phyloP scores from a whole-genome alignment of 2,888 invertebrate species.

The Ormia ochracea region DNA sequence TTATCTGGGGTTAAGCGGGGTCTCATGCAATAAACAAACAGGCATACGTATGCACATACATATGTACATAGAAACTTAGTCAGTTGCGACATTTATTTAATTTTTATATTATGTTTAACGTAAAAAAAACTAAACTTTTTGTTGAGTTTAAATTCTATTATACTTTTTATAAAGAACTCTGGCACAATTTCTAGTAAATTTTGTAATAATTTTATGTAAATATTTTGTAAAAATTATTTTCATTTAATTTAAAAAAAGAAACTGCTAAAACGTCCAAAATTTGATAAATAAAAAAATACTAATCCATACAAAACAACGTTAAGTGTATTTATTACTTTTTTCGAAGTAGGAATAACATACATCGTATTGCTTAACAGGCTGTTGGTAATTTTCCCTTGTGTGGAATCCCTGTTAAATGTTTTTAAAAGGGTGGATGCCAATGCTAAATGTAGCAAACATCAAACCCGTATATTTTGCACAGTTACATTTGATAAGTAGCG shows the following conservation, averaged over 20 bases:
- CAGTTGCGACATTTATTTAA: neutral
- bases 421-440: too few relatives aligned
- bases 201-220: constrained; percentile 38
- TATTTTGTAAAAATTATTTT: constrained; percentile 19
- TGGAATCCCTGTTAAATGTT: too few relatives aligned
- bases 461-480: too few relatives aligned
- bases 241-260: constrained; percentile 8
- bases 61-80: neutral
- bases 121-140: constrained; percentile 40
- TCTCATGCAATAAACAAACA: constrained; percentile 46
- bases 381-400: too few relatives aligned
- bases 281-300: constrained; percentile 39
- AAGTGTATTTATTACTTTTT: neutral
- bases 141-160: constrained; percentile 19
- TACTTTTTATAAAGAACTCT: constrained; percentile 3
- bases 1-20: constrained; percentile 30
- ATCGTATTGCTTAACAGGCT: too few relatives aligned
- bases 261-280: constrained; percentile 55
- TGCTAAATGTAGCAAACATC: too few relatives aligned
- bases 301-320: constrained; percentile 32
- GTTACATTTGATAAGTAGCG: too few relatives aligned
- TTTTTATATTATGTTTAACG: constrained; percentile 37
- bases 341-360: neutral
- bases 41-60: neutral
- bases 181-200: constrained; percentile 34